A percentile compares a stretch with the other conserved stretches of the same genome.
These are phyloP conservation scores for Euwallacea fornicatus DNA, from an alignment of 1,140 invertebrate species.

Conservation along the genomic window DNA sequence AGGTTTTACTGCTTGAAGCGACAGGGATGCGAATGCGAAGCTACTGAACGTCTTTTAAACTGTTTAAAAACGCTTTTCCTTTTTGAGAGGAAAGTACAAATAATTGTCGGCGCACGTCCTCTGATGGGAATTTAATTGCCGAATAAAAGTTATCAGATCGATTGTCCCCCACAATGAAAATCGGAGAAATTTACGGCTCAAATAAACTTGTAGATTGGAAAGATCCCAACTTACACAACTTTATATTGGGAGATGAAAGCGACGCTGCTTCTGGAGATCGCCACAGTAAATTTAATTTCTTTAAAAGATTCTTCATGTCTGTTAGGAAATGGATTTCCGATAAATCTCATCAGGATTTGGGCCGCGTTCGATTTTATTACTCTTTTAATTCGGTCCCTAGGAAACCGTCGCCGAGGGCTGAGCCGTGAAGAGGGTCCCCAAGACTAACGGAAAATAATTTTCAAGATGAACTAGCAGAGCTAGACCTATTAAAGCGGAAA, in stretches of 20 bases:
- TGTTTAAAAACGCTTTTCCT: no score
- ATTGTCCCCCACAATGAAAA: constrained; percentile 20
- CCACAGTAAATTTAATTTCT: constrained; percentile 36
- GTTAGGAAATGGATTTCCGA: constrained; percentile 30
- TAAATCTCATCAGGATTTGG: constrained; percentile 27
- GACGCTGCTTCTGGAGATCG: constrained; percentile 15
- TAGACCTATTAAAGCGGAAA: no score
- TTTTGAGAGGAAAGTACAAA: no score
- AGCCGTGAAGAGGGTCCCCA: no score
- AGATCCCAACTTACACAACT: constrained; percentile 25
- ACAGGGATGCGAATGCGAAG: background rate
- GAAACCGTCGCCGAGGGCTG: no score
- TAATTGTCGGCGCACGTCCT: background rate
- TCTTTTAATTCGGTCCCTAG: constrained; percentile 22
- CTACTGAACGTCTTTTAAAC: no score
- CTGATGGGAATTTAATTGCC: constrained; percentile 17
- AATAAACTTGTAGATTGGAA: constrained; percentile 34
- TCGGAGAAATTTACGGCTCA: constrained; percentile 23
- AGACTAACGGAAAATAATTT: no score
- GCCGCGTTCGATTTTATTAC: constrained; percentile 24
- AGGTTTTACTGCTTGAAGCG: constrained; percentile 2
- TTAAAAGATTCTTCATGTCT: constrained; percentile 34
- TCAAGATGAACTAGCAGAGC: no score
- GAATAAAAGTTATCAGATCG: constrained; percentile 22
- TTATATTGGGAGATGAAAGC: constrained; percentile 25